A percentile compares a stretch with the other conserved stretches of the same genome.
phyloP scores from a whole-genome alignment of 2,113 vertebrate genomes.

The Manacus vitellinus region DNA sequence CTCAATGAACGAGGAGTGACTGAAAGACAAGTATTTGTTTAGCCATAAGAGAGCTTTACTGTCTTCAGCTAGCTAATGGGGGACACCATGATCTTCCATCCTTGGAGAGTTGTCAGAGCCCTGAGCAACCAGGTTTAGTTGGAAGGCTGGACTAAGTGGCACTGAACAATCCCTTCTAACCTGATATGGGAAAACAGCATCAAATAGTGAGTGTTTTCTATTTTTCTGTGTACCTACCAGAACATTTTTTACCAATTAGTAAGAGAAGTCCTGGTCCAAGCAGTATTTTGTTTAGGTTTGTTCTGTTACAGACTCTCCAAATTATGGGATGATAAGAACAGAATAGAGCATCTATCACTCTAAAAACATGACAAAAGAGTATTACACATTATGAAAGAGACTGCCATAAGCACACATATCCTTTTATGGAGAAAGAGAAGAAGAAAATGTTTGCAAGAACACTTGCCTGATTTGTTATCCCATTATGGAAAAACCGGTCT shows the following conservation, averaged over 20 bases:
- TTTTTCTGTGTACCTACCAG: background rate
- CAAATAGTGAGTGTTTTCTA: background rate
- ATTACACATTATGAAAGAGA: background rate
- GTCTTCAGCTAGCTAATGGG: background rate
- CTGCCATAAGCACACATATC: background rate
- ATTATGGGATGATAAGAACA: background rate
- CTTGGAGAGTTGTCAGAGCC: background rate
- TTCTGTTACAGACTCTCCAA: background rate
- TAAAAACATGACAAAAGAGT: background rate
- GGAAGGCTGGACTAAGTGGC: background rate
- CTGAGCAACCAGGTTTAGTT: background rate
- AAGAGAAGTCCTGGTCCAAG: background rate
- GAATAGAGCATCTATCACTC: slow-evolving; percentile 1
- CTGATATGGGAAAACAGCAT: background rate
- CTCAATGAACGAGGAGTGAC: background rate
- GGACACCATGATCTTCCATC: background rate
- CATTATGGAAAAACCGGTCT: slow-evolving; percentile 25
- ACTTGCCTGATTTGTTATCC: slow-evolving; percentile 32
- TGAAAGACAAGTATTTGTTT: background rate
- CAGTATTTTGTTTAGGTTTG: background rate
- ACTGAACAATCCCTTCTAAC: background rate
- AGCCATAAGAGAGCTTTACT: background rate
- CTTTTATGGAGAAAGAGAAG: slow-evolving; percentile 55
- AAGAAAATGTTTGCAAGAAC: background rate
- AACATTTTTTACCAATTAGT: background rate